Percentiles rank a stretch among this genome's conserved stretches.
phyloP scores from a whole-genome alignment of 1,140 invertebrate genomes.

The Temnothorax nylanderi region DNA sequence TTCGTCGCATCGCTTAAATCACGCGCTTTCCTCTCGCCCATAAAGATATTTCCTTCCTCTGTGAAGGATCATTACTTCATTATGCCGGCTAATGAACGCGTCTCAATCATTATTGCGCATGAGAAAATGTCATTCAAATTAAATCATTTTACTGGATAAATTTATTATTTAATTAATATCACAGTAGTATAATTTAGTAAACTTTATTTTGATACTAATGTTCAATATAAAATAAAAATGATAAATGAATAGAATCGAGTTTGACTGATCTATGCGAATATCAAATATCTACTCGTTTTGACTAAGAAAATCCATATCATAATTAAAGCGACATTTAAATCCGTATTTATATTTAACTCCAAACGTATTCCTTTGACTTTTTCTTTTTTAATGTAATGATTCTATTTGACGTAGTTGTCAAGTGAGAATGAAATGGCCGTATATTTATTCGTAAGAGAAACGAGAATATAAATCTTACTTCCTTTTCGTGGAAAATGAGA shows the following conservation, averaged over 20 bases:
- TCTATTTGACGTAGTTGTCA: not conserved
- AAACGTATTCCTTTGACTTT: not conserved
- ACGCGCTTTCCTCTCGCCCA: slow-evolving; percentile 6
- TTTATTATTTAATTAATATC: slow-evolving; percentile 1
- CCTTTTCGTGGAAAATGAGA: not conserved
- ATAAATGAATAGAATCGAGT: not conserved
- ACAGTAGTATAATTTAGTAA: not conserved
- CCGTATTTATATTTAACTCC: not conserved
- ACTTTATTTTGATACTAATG: not conserved
- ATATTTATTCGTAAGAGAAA: not conserved
- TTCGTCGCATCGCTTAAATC: slow-evolving; percentile 49
- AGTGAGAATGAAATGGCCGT: not conserved
- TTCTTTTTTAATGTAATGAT: not conserved
- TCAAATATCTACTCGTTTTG: not conserved
- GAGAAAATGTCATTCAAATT: not conserved
- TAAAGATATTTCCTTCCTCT: slow-evolving; percentile 20
- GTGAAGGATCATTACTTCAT: slow-evolving; percentile 28
- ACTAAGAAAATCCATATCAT: not conserved
- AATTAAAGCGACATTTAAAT: not conserved
- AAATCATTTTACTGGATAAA: not conserved
- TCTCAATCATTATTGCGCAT: not conserved
- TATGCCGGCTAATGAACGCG: not conserved
- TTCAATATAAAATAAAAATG: not conserved
- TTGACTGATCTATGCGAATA: not conserved
- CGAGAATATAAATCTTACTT: not conserved